Percentiles rank a stretch among this genome's conserved stretches.
Conservation (phyloP, 2,113 vertebrate genomes). For the Phyllostomus discolor region DNA sequence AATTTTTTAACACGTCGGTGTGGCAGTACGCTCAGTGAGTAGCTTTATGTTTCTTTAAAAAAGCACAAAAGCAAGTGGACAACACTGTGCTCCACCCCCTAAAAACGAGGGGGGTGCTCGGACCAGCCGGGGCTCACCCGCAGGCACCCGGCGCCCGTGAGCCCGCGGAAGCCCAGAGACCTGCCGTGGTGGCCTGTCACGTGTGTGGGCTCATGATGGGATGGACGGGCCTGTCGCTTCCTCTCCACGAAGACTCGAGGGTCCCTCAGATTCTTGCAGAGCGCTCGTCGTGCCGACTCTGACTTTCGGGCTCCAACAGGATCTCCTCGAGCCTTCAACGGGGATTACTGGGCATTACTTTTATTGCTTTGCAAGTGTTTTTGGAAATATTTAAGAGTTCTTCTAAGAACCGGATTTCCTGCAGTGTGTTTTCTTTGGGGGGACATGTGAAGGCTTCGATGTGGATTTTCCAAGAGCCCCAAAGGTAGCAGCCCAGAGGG, state of each 20-base stretch:
- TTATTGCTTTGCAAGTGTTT: conserved; percentile 50
- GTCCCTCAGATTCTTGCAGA: conserved; percentile 16
- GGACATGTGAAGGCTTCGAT: conserved; percentile 26
- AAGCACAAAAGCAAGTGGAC: not conserved
- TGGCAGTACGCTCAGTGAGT: not conserved
- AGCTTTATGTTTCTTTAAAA: not conserved
- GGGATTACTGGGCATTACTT: conserved; percentile 49
- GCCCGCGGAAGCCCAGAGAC: not conserved
- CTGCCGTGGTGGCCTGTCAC: not conserved
- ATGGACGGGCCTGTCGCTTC: conserved; percentile 39
- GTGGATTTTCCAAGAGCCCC: conserved; percentile 30
- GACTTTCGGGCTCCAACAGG: conserved; percentile 44
- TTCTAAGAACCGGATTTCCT: conserved; percentile 42
- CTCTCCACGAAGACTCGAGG: not conserved
- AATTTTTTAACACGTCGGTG: not conserved
- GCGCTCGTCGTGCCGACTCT: not conserved
- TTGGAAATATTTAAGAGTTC: conserved; percentile 32
- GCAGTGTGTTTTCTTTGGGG: not conserved
- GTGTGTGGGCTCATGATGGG: not conserved
- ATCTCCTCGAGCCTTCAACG: conserved; percentile 30
- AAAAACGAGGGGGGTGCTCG: not conserved
- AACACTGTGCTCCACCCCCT: not conserved
- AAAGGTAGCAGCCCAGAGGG: conserved; percentile 5
- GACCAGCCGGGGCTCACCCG: not conserved
- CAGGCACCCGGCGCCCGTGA: not conserved